phyloP scores from a whole-genome alignment of 2,113 vertebrate species.

The Benthochromis sp. region DNA sequence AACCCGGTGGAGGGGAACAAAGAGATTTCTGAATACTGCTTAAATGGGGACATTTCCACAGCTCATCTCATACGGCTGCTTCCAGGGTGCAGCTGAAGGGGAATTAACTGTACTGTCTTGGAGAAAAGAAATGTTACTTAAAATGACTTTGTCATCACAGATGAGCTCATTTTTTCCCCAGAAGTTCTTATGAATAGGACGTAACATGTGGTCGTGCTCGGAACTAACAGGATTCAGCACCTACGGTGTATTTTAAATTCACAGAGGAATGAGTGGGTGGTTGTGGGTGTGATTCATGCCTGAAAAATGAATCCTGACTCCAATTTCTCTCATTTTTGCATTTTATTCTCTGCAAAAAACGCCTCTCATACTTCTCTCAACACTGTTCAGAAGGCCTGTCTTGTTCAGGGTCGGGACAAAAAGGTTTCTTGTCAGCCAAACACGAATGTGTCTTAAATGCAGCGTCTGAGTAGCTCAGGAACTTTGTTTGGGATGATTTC shows the following conservation, averaged over 20 bases:
- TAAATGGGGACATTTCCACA: constrained; percentile 40
- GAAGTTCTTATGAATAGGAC: not conserved
- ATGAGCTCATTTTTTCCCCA: not conserved
- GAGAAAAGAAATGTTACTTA: not conserved
- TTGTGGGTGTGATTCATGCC: not conserved
- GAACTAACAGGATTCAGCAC: not conserved
- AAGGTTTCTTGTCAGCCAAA: not conserved
- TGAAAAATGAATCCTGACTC: not conserved
- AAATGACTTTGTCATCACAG: not conserved
- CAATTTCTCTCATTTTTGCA: not conserved
- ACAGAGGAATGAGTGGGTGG: not conserved
- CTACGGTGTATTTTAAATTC: not conserved
- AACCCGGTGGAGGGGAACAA: constrained; percentile 49
- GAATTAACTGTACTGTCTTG: constrained; percentile 26
- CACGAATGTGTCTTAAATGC: not conserved
- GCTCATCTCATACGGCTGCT: constrained; percentile 19
- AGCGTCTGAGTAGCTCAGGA: not conserved
- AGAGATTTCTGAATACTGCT: constrained; percentile 46
- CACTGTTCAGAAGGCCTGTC: not conserved
- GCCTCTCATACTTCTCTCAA: not conserved
- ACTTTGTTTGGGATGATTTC: not conserved
- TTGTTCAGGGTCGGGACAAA: not conserved
- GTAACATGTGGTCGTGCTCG: not conserved
- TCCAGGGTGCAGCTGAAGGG: constrained; percentile 31
- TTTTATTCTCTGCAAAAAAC: not conserved